These are phyloP conservation scores for Euclidia mi DNA, from an alignment of 2,888 invertebrate genomes.

Conservation along the genomic window DNA sequence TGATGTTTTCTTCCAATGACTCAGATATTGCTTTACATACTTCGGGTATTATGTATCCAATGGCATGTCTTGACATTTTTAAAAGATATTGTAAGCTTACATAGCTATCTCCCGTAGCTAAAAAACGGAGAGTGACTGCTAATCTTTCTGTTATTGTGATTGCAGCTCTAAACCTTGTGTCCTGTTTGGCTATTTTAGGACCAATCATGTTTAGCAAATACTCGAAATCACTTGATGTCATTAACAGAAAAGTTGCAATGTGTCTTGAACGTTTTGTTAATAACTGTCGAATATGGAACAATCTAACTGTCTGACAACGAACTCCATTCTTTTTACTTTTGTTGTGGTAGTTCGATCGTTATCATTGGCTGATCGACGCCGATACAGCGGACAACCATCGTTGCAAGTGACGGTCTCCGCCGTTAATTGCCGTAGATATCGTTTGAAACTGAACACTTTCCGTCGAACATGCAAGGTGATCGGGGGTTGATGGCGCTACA, in stretches of 20 bases:
- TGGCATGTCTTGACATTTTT: constrained; percentile 1
- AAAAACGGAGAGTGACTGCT: neutral
- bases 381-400: too few relatives aligned
- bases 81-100: constrained; percentile 4
- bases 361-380: constrained; percentile 31
- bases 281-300: constrained; percentile 53
- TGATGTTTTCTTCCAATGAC: too few relatives aligned
- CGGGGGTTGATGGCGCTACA: constrained; percentile 8
- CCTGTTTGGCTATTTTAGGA: too few relatives aligned
- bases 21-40: constrained; percentile 11
- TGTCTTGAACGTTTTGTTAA: constrained; percentile 48
- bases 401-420: too few relatives aligned
- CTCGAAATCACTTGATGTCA: too few relatives aligned
- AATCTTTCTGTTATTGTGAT: neutral
- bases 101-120: constrained; percentile 1
- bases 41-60: constrained; percentile 12
- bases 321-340: constrained; percentile 22
- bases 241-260: too few relatives aligned
- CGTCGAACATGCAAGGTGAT: too few relatives aligned
- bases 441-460: too few relatives aligned
- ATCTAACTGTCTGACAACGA: constrained; percentile 44
- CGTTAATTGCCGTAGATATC: too few relatives aligned
- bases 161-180: neutral
- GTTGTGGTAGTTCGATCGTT: constrained; percentile 36
- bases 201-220: neutral